Evolutionary conservation across 1,140 invertebrate species (phyloP), one percentile per base, ranked within the genome.

Genomic region (Centruroides sculpturatus): DNA sequence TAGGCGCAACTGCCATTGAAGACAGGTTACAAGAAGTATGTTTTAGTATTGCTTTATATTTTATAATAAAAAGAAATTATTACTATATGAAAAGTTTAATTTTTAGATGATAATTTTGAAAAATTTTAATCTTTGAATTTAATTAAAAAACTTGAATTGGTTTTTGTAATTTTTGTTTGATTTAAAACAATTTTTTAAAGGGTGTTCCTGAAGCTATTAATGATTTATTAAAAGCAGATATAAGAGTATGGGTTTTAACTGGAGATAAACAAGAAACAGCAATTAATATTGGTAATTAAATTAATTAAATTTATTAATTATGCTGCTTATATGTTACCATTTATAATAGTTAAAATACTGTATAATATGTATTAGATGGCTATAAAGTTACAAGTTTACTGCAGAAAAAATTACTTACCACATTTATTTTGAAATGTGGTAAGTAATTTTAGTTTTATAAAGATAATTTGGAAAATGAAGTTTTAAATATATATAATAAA

Each of bases 221-320:
- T 51, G 79, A 88, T 46, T 77, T 97, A n/a, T 73, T 92, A 54
- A 84, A 87, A 68, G 92, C 93, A 36, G 88, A 90, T 70, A 97
- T 97, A 12, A 69, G 69, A 48, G 85, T 99, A 55, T 99, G 96
- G 96, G 88, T 99, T 47, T 77, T 99, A 63, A 99, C 96, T 6
- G 96, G 96, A 23, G 96, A 99, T 76, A 99, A 98, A 76, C 92
- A 97, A 77, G 96, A 99, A 78, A 99, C 96, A 41, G 96, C 96
- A 55, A 98, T 99, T 61, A 98, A 98, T 75, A 98, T 99, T 72
- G 95, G 80, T 74, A 61, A 57, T 57, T 62, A 34, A n/a, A 11
- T 7, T 48, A 12, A n/a, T 47, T 4, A n/a, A 34, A 41, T 55
- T 50, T 52, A 12, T 58, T 48, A 59, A 50, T 34, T 12, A 56